Conservation (phyloP, 2,888 invertebrate genomes). For the Meta bourneti region DNA sequence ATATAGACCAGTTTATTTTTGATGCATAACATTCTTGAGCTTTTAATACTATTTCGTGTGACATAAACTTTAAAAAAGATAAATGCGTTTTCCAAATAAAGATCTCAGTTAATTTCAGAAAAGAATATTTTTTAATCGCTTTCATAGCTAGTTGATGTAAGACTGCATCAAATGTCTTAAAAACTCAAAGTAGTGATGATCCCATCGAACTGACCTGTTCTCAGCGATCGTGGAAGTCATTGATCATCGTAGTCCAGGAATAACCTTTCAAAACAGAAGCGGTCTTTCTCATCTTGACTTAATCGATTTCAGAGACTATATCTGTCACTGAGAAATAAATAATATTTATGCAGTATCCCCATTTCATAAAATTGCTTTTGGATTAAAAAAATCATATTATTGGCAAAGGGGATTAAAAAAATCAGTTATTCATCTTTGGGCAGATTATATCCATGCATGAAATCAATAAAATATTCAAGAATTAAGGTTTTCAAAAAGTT, state of each 20-base stretch:
- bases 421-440: too few species aligned
- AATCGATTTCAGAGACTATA: conserved; percentile 19
- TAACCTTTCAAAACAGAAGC: conserved; percentile 35
- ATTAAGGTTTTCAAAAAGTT: too few species aligned
- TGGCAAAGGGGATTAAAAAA: too few species aligned
- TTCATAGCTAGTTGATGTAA: neutral
- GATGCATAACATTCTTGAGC: too few species aligned
- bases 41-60: too few species aligned
- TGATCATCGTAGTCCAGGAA: conserved; percentile 29
- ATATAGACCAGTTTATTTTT: too few species aligned
- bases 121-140: neutral
- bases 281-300: conserved; percentile 26
- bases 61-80: too few species aligned
- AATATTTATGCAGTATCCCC: neutral
- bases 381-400: too few species aligned
- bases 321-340: neutral
- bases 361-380: neutral
- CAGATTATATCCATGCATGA: too few species aligned
- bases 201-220: conserved; percentile 8
- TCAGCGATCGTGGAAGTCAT: conserved; percentile 23
- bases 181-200: neutral
- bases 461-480: too few species aligned
- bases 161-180: neutral
- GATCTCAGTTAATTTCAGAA: too few species aligned
- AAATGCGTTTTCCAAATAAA: too few species aligned